These are phyloP conservation scores for Microcebus tavaratra DNA, from an alignment of 2,113 vertebrate species.

Conservation along the genomic window DNA sequence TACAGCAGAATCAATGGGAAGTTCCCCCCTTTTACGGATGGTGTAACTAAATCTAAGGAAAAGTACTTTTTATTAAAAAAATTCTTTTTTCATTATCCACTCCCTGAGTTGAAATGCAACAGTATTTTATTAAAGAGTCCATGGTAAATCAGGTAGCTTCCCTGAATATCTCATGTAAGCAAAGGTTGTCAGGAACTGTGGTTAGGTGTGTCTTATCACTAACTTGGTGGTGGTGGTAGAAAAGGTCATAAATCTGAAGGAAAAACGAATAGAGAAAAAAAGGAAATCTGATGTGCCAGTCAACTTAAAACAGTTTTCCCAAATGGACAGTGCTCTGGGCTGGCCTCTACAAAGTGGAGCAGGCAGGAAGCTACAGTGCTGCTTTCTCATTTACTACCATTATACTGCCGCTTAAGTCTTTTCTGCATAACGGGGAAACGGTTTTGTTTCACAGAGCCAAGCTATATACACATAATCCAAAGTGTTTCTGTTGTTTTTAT, in stretches of 20 bases:
- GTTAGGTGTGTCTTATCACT: background rate
- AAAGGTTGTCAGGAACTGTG: background rate
- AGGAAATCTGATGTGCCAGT: background rate
- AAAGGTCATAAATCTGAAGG: background rate
- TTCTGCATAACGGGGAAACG: background rate
- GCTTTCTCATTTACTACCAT: background rate
- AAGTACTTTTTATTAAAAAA: background rate
- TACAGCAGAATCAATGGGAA: background rate
- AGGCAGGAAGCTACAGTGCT: background rate
- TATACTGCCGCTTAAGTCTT: background rate
- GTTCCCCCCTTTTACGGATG: background rate
- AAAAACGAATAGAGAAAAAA: background rate
- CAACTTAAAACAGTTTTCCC: background rate
- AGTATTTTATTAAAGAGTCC: background rate
- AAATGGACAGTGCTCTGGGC: background rate
- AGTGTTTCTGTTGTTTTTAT: slow-evolving; percentile 27
- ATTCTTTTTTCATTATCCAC: too few relatives aligned
- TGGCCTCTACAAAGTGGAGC: background rate
- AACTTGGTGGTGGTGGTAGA: background rate
- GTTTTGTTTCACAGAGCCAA: background rate
- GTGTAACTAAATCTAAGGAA: background rate
- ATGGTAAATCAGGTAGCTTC: background rate
- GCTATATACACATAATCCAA: background rate
- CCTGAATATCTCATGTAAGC: background rate
- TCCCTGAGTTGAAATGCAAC: too few relatives aligned